Evolutionary conservation across 2,888 invertebrate genomes (phyloP).

Genomic region (Drosophila helvetica): DNA sequence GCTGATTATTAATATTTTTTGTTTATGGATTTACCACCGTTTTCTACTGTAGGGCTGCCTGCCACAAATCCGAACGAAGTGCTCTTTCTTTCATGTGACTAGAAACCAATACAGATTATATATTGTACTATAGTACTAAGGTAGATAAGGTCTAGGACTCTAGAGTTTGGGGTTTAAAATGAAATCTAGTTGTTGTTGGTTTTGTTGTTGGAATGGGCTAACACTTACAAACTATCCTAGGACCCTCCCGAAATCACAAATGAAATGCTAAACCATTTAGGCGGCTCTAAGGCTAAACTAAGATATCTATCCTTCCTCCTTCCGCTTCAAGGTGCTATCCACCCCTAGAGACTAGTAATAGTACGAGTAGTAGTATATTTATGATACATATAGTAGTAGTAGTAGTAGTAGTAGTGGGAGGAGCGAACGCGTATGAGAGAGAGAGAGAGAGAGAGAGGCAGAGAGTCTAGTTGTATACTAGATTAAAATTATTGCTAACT

Average conservation of each 20-base stretch:
- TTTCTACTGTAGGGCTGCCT: conserved; percentile 8
- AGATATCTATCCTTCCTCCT: neutral
- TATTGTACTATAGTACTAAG: conserved; percentile 16
- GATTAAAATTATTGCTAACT: conserved; percentile 27
- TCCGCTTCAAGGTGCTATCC: neutral
- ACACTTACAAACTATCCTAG: neutral
- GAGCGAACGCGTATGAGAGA: conserved; percentile 28
- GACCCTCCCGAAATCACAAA: neutral
- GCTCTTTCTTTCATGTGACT: conserved; percentile 14
- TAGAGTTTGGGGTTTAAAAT: neutral
- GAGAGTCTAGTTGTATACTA: conserved; percentile 26
- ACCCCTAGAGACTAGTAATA: neutral
- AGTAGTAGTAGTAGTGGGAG: neutral
- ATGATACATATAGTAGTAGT: neutral
- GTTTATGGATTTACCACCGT: conserved; percentile 32
- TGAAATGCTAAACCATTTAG: neutral
- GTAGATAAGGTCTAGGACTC: neutral
- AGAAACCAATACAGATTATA: conserved; percentile 15
- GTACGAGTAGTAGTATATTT: conserved; percentile 1
- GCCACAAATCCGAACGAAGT: conserved; percentile 7
- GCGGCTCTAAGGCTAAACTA: neutral
- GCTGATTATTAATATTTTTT: conserved; percentile 4
- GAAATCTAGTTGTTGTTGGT: neutral
- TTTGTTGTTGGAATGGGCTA: too few species aligned
- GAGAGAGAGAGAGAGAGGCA: conserved; percentile 23